Conservation (phyloP, 1,140 invertebrate genomes). For the Rhagoletis zephyria region DNA sequence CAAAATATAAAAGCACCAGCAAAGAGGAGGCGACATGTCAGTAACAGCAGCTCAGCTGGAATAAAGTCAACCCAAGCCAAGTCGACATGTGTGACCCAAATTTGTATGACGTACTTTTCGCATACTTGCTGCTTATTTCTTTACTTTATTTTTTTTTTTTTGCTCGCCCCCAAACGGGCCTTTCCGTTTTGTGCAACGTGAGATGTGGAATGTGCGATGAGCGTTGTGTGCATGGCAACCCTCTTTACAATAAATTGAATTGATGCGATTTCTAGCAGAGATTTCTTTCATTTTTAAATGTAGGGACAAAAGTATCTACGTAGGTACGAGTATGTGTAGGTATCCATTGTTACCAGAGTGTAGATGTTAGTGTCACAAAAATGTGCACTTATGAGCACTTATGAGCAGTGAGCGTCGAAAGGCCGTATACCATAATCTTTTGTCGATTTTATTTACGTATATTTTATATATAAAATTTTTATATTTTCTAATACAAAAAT, state of each 20-base stretch:
- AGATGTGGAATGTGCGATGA: background rate
- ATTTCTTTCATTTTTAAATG: slow-evolving; percentile 34
- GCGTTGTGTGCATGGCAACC: background rate
- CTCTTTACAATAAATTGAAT: slow-evolving; percentile 11
- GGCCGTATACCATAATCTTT: no score
- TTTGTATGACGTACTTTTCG: slow-evolving; percentile 33
- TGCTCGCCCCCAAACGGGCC: background rate
- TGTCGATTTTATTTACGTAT: no score
- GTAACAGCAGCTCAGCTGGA: slow-evolving; percentile 1
- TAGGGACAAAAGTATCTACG: background rate
- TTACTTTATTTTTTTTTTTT: background rate
- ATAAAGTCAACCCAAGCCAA: slow-evolving; percentile 11
- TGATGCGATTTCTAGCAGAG: slow-evolving; percentile 7
- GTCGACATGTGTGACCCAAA: slow-evolving; percentile 39
- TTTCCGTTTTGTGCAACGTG: background rate
- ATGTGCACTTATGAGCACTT: background rate
- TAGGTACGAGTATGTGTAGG: background rate
- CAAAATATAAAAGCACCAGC: background rate
- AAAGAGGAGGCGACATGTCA: background rate
- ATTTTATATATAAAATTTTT: no score
- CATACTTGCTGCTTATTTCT: background rate
- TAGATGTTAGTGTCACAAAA: background rate
- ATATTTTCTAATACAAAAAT: no score
- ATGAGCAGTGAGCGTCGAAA: no score
- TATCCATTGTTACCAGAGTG: background rate